Base-by-base conservation (phyloP, 2,113 vertebrate genomes). In the Emydura subglobosa region DNA sequence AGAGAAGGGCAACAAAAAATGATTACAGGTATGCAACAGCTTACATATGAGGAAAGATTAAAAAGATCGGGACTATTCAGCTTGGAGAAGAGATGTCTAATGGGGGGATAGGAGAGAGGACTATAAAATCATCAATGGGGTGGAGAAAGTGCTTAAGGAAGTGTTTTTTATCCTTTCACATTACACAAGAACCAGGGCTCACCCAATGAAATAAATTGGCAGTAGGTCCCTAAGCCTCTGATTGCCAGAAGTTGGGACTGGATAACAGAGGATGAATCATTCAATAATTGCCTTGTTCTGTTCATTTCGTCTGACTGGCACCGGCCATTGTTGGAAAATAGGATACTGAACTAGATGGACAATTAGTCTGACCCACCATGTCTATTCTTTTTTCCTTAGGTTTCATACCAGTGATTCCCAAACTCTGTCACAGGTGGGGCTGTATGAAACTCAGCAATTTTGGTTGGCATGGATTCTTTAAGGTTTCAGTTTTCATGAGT, bases 401-500 rank as follows among this genome's bases (percentile, higher is more conserved):
- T 22, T 97, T 90, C 83, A 1, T 17, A 94, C 85, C 93, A 92
- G 91, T 90, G 93, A 79, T 95, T 97, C 95, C 94, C 95, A 94
- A 94, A 91, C 74, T 57, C 72, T 93, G 79, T 94, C 92, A 95
- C 87, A 97, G 95, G 61, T 86, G 44, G 27, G 96, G 17, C 85
- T 96, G 81, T 94, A 92, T 96, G 93, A 97, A 97, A 95, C 85
- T 95, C 96, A 90, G 93, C 96, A 95, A 87, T 96, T 97, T 95
- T 96, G 92, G 96, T 89, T 95, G 96, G 95, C 95, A 91, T 95
- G 87, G 74, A 92, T 94, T 97, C 95, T 97, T 96, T 97, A 93
- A 96, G 92, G 42, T 96, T 96, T 85, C 93, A 96, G 93, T 94
- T 96, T 97, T 96, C 95, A 97, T 95, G 95, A 94, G 95, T 95